Base-by-base conservation (phyloP, 2,888 invertebrate species). In the Platerodrilus igneus region DNA sequence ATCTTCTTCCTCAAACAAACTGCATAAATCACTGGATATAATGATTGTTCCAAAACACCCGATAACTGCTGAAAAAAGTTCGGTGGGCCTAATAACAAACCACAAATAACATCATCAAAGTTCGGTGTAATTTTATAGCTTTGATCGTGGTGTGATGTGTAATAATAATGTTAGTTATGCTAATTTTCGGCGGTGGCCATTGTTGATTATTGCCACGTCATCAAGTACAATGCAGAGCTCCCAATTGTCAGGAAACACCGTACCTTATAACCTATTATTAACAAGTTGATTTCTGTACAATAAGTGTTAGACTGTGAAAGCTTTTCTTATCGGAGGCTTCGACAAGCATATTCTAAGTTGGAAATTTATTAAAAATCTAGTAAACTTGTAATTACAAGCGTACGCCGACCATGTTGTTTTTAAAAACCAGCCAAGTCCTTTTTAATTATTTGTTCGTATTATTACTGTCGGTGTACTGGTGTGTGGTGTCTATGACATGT, bases 141-240 rank as follows among this genome's bases (percentile, higher is more conserved):
- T 49, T 50, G 50, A 50, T 41, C 41, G 45, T 19, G 15, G 28
- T 31, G 21, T 31, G 41, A 36, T 37, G 36, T 38, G 39, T 45
- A 50, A 50, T 47, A 50, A 50, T 45, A 50, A 45, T 50, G 47
- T 45, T 43, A 48, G 50, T 43, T 50, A 47, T 45, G 42, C 45
- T 47, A 47, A 47, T 48, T 47, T 36, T 33, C 27, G 29, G 26
- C 31, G 41, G 37, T 40, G 37, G 43, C 47, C 47, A 50, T 50
- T 51, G 50, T 48, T 42, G 50, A 26, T 44, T 48, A 28, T 41
- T 47, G 50, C 48, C 30, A 21, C 37, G 50, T 51, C 50, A 51
- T 46, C 37, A 36, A 28, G 37, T 27, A 51, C 50, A 51, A 51
- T 51, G 41, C 45, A 18, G 30, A 25, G 41, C 38, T 41, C 45